Percentiles rank a stretch among this genome's conserved stretches.
These are phyloP conservation scores for Tympanuchus pallidicinctus DNA, from an alignment of 2,113 vertebrate genomes.

Conservation along the genomic window DNA sequence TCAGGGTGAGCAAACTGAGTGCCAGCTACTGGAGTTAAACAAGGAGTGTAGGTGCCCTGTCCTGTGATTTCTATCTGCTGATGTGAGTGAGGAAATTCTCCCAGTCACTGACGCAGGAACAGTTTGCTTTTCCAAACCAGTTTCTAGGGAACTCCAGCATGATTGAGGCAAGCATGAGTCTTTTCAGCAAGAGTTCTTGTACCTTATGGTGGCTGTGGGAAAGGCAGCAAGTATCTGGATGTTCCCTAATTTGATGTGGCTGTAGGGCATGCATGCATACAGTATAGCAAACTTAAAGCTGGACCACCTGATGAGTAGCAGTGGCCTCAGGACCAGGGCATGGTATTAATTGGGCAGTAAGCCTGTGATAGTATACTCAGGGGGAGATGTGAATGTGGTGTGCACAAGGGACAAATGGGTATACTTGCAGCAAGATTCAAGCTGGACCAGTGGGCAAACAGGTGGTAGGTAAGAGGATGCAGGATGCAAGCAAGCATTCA, in stretches of 20 bases:
- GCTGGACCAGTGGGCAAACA: neutral
- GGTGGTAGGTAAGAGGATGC: neutral
- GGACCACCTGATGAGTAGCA: neutral
- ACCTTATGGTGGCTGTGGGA: neutral
- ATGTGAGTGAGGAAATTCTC: neutral
- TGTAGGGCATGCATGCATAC: no score
- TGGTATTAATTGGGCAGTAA: rapidly evolving
- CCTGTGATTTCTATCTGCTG: neutral
- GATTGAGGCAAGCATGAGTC: neutral
- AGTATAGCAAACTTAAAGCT: neutral
- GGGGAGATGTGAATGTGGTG: neutral
- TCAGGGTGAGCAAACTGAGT: neutral
- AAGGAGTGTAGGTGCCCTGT: neutral
- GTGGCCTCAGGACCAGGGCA: neutral
- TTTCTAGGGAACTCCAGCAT: neutral
- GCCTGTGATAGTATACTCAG: rapidly evolving
- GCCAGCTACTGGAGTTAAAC: neutral
- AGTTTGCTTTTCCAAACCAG: neutral
- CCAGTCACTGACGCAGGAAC: neutral
- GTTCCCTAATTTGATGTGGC: neutral
- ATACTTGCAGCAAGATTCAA: neutral
- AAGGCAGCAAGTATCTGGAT: neutral
- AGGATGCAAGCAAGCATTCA: neutral
- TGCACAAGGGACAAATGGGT: neutral
- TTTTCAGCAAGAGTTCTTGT: neutral